Evolutionary conservation across 2,797 vertebrate genomes (phyloP), one percentile per base, ranked within the genome.

Genomic region (Iguana delicatissima): DNA sequence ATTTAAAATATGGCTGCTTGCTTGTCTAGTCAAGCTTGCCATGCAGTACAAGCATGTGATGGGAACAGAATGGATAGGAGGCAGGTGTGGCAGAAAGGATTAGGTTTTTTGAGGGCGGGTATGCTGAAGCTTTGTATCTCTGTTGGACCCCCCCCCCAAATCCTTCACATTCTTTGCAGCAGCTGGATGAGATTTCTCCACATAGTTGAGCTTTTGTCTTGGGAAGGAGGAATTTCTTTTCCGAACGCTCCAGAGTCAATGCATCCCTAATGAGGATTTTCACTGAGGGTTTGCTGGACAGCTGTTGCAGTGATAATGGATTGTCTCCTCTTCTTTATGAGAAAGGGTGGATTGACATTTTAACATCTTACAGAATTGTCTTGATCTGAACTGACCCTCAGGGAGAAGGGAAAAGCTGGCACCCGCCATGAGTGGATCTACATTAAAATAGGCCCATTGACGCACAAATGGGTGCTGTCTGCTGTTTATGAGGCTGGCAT

Each of bases 271-370:
- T 77, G 81, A 86, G 91, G 80, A 79, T 86, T 84, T 3, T 85
- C 85, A 42, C 59, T 52, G 35, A 6, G 10, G 20, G 7, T 80
- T 90, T 90, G 91, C 89, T 64, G 86, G 89, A 55, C n/a, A 95
- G 35, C 22, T 93, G 24, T 89, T 94, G 85, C 77, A 0, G 0
- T 62, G 62, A 80, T 52, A 84, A 92, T 86, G 72, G 89, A 82
- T 90, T 91, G 62, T 86, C 74, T 93, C 92, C 93, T 89, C 94
- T 94, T 20, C 50, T 89, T 91, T 93, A 77, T 93, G 93, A 89
- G 91, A 91, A 96, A 94, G 50, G 89, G 50, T 92, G 35, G 55
- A 86, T 38, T 92, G 57, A 83, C 59, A 22, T 84, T 87, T 90
- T 1, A 1, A 8, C 38, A 20, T 85, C 89, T 76, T 80, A 52